Percentiles rank a stretch among this genome's conserved stretches.
phyloP scores from a whole-genome alignment of 2,888 invertebrate genomes.

The Yponomeuta plumbellus region DNA sequence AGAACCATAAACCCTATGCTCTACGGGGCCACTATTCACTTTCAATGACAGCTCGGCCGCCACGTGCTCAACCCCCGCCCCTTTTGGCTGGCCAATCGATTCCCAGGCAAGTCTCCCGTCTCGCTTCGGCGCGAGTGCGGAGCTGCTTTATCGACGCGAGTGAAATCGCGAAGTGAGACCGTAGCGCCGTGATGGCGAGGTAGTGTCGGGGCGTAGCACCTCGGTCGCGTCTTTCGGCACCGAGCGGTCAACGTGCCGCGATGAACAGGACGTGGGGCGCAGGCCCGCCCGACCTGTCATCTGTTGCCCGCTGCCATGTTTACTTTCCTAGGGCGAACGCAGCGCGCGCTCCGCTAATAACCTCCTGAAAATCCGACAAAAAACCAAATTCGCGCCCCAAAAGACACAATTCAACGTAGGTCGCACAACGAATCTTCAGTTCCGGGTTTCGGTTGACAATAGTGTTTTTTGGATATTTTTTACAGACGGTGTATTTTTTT shows the following conservation, averaged over 20 bases:
- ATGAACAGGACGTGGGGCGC: conserved; percentile 55
- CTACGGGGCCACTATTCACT: conserved; percentile 37
- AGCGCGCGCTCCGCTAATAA: conserved; percentile 68
- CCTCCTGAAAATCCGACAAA: conserved; percentile 55
- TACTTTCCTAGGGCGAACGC: conserved; percentile 50
- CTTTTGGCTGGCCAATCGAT: conserved; percentile 68
- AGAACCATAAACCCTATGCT: conserved; percentile 46
- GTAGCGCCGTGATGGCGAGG: conserved; percentile 45
- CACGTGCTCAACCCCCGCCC: conserved; percentile 71
- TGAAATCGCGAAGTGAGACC: conserved; percentile 40
- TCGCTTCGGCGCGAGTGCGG: conserved; percentile 36
- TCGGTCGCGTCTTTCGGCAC: conserved; percentile 6
- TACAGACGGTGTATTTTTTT: conserved; percentile 12
- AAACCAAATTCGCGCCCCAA: conserved; percentile 38
- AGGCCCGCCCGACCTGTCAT: conserved; percentile 63
- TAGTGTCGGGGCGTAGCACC: conserved; percentile 10
- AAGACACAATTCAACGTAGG: conserved; percentile 37
- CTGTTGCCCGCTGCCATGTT: conserved; percentile 75
- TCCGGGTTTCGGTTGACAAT: conserved; percentile 6
- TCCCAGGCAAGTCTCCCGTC: conserved; percentile 48
- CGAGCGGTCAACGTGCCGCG: conserved; percentile 13
- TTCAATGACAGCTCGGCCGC: conserved; percentile 34
- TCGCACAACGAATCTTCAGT: conserved; percentile 54
- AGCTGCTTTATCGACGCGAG: conserved; percentile 61
- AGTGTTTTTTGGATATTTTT: conserved; percentile 26